Base-by-base conservation (phyloP, 1,140 invertebrate genomes). In the Campoletis sonorensis region DNA sequence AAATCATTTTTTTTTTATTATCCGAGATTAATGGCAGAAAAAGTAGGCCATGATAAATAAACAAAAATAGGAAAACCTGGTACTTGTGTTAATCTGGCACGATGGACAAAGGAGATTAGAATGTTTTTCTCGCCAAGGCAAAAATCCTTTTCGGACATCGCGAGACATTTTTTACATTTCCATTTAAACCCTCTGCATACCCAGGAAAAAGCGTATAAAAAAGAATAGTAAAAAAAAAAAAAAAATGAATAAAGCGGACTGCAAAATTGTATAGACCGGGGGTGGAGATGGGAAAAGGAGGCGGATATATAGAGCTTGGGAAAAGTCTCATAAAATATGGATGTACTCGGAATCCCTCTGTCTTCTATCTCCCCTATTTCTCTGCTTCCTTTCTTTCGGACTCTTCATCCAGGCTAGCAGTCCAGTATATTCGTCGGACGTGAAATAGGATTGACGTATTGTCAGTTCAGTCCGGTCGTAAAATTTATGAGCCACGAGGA, bases 361-460 rank as follows among this genome's bases (percentile, higher is more conserved):
- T 67, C 61, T 27, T 67, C 61, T 4, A 13, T 67, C 61, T 26
- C 61, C 23, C 23, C 61, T 13, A 73, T 21, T 30, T 80, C 51
- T 27, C 51, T 30, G 40, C n/a, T 49, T 49, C 27, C 30, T 49
- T 45, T 37, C 37, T n/a, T 33, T 49, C 61, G 40, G 11, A 45
- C 13, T 67, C 26, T 27, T 27, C 61, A 67, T 67, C 21, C 61
- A 27, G 1, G 30, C 21, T 67, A 23, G 54, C 16, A 40, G 16
- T n/a, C 73, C 23, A 21, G 26, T 76, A 10, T 49, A 76, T 54
- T 76, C 49, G 10, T n/a, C 18, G 33, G 21, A 45, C 37, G 33
- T 33, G n/a, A 71, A 51, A 70, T 64, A 70, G 51, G 27, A 51
- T 80, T 71, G 45, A 71, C 61, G 61, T 23, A 67, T 67, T 67